Conservation (phyloP, 2,888 invertebrate genomes). For the Anarsia innoxiella region DNA sequence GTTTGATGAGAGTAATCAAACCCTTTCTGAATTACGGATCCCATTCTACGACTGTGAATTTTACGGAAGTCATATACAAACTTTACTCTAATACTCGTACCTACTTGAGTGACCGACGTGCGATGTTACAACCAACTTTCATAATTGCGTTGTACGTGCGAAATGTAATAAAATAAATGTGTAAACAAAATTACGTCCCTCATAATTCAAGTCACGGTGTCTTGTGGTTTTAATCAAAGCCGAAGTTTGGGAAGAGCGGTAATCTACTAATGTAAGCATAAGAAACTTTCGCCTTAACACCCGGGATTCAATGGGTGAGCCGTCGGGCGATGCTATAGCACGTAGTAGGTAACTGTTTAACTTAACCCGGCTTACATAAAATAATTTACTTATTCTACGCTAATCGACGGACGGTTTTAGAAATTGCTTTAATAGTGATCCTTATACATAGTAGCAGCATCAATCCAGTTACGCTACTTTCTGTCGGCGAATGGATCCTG, state of each 20-base stretch:
- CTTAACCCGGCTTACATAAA: not conserved
- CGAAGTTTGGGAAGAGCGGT: slow-evolving; percentile 40
- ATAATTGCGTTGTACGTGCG: not conserved
- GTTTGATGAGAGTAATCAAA: slow-evolving; percentile 8
- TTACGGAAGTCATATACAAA: no score
- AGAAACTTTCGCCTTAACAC: slow-evolving; percentile 28
- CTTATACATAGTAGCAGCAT: no score
- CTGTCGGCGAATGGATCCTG: not conserved
- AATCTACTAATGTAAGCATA: slow-evolving; percentile 48
- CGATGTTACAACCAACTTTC: slow-evolving; percentile 1
- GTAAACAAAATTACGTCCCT: slow-evolving; percentile 24
- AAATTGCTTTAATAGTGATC: not conserved
- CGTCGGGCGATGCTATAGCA: not conserved
- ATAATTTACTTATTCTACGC: not conserved
- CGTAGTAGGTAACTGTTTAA: slow-evolving; percentile 15
- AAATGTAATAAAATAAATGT: slow-evolving; percentile 1
- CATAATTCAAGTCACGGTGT: slow-evolving; percentile 41
- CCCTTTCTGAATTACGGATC: slow-evolving; percentile 3
- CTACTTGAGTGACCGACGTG: no score
- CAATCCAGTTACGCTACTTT: no score
- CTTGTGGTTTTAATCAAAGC: slow-evolving; percentile 46
- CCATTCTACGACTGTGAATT: no score
- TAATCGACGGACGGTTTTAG: not conserved
- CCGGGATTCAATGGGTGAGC: slow-evolving; percentile 11
- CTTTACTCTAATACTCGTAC: no score